phyloP scores from a whole-genome alignment of 2,888 invertebrate genomes.

The Drosophila falleni region DNA sequence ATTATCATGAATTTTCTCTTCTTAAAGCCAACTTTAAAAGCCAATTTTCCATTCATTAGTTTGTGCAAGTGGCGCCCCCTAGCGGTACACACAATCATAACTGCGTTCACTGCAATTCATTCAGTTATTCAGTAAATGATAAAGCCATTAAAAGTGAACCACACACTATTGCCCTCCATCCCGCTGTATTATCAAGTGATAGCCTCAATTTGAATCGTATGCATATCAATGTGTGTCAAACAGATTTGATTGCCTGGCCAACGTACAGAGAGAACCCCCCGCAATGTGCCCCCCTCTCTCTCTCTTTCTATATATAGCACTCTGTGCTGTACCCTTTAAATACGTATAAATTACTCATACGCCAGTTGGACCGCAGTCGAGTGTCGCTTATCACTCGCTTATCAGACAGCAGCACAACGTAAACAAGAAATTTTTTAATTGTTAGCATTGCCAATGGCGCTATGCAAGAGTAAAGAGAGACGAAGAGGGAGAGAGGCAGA shows the following conservation, averaged over 20 bases:
- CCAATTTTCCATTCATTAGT: constrained; percentile 25
- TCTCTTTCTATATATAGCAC: neutral
- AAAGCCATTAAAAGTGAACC: constrained; percentile 18
- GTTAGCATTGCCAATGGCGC: constrained; percentile 43
- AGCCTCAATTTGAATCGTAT: constrained; percentile 26
- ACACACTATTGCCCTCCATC: neutral
- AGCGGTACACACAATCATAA: constrained; percentile 1
- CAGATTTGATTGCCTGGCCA: constrained; percentile 52
- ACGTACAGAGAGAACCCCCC: neutral
- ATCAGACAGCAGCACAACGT: constrained; percentile 41
- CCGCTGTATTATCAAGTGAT: constrained; percentile 3
- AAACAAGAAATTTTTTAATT: constrained; percentile 55
- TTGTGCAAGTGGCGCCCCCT: constrained; percentile 11
- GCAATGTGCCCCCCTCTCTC: neutral
- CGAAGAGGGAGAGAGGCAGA: neutral
- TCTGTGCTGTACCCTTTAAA: neutral
- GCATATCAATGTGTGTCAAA: constrained; percentile 68
- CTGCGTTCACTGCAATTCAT: constrained; percentile 15
- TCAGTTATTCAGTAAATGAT: constrained; percentile 27
- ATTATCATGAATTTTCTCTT: neutral
- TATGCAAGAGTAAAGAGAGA: neutral
- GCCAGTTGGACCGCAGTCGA: constrained; percentile 35
- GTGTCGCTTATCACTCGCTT: constrained; percentile 52
- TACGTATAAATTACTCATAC: constrained; percentile 57
- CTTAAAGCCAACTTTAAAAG: constrained; percentile 1